Percentiles rank a stretch among this genome's conserved stretches.
Evolutionary conservation across 1,140 invertebrate genomes (phyloP).

Genomic region (Drosophila sulfurigaster): DNA sequence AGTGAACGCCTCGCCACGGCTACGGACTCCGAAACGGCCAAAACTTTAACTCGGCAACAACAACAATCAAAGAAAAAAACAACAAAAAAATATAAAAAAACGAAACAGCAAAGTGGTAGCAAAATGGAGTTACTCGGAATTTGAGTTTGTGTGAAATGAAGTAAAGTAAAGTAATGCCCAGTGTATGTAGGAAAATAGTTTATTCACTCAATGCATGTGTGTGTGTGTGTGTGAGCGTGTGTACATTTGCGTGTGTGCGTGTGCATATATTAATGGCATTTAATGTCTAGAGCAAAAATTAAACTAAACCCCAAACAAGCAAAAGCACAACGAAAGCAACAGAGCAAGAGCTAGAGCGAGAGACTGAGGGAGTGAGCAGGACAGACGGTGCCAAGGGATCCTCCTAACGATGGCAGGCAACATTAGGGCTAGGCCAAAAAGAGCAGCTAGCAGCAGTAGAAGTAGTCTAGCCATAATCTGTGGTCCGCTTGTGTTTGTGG

Average conservation of each 20-base stretch:
- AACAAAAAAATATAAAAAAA: slow-evolving; percentile 10
- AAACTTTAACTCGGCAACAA: slow-evolving; percentile 23
- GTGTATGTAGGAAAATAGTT: slow-evolving; percentile 12
- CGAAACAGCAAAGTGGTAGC: slow-evolving; percentile 33
- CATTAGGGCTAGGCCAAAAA: slow-evolving; percentile 22
- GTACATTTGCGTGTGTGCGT: slow-evolving; percentile 42
- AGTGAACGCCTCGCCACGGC: slow-evolving; percentile 10
- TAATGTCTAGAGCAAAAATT: slow-evolving; percentile 13
- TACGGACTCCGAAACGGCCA: slow-evolving; percentile 5
- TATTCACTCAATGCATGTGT: slow-evolving; percentile 3
- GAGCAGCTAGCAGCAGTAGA: background rate
- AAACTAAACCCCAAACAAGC: slow-evolving; percentile 15
- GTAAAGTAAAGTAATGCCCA: slow-evolving; percentile 29
- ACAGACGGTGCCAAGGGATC: background rate
- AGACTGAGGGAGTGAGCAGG: background rate
- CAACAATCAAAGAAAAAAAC: slow-evolving; percentile 1
- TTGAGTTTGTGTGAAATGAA: slow-evolving; percentile 36
- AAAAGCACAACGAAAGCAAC: background rate
- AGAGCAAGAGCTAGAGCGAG: too few species aligned
- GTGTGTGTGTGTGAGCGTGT: slow-evolving; percentile 42
- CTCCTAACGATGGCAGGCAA: slow-evolving; percentile 13
- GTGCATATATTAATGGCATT: slow-evolving; percentile 42
- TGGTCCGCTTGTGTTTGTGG: background rate
- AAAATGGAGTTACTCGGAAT: slow-evolving; percentile 45
- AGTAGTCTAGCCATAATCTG: slow-evolving; percentile 21